Percentiles rank a stretch among this genome's conserved stretches.
phyloP scores from a whole-genome alignment of 53 echinoderm and acorn worm species.

The Henricia sp. region DNA sequence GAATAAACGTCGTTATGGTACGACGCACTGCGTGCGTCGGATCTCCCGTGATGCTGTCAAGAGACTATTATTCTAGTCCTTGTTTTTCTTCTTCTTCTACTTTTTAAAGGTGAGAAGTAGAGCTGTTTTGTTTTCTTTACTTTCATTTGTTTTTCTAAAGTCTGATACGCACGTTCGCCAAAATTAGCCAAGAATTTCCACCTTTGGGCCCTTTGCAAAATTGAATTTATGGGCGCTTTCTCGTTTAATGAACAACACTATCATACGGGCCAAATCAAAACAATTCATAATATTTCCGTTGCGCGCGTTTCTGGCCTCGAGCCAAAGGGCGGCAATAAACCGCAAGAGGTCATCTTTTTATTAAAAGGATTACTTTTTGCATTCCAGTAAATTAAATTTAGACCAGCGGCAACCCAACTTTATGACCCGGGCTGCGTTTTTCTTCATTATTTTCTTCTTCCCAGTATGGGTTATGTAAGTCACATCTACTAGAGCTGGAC shows the following conservation, averaged over 20 bases:
- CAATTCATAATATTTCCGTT: background rate
- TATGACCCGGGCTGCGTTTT: background rate
- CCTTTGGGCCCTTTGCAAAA: background rate
- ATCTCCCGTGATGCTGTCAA: too few relatives aligned
- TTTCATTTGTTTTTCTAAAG: too few relatives aligned
- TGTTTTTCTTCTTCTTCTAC: too few relatives aligned
- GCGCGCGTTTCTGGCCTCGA: background rate
- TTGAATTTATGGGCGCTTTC: background rate
- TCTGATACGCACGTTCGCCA: too few relatives aligned
- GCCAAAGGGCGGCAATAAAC: background rate
- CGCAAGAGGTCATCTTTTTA: background rate
- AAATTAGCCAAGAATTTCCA: conserved; percentile 34
- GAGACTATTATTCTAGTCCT: too few relatives aligned
- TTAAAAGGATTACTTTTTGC: conserved; percentile 55
- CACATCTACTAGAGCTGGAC: background rate
- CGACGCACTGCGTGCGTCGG: background rate
- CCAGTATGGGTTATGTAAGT: background rate
- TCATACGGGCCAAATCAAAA: background rate
- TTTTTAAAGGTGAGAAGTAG: too few relatives aligned
- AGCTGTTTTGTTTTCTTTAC: too few relatives aligned
- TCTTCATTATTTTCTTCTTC: background rate
- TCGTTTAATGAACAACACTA: background rate
- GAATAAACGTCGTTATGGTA: conserved; percentile 10
- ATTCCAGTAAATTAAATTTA: conserved; percentile 55
- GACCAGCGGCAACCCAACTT: background rate